These are phyloP conservation scores for Bombus affinis DNA, from an alignment of 1,140 invertebrate genomes.

Conservation along the genomic window DNA sequence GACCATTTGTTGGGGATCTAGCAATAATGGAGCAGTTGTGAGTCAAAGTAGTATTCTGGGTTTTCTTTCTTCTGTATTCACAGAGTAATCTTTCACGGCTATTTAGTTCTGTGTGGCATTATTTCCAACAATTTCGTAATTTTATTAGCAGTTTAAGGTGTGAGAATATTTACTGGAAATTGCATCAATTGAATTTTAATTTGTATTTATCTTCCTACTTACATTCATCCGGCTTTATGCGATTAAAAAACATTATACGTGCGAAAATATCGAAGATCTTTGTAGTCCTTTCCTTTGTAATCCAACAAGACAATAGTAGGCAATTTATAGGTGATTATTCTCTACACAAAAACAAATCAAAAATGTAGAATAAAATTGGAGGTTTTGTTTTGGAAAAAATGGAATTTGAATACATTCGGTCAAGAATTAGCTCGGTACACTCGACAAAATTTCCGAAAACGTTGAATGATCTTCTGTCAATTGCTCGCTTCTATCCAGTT, in stretches of 20 bases:
- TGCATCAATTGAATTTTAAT: neutral
- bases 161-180: neutral
- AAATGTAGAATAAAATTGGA: no score
- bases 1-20: constrained; percentile 58
- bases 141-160: neutral
- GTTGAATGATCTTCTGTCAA: no score
- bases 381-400: no score
- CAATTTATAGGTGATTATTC: no score
- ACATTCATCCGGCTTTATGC: neutral
- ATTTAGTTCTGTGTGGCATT: neutral
- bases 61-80: neutral
- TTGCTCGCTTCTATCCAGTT: no score
- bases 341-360: no score
- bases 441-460: no score
- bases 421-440: no score
- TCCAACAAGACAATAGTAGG: no score
- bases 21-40: constrained; percentile 54
- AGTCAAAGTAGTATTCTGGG: constrained; percentile 4
- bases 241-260: neutral
- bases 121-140: neutral
- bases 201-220: neutral
- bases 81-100: neutral
- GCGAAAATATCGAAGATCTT: neutral
- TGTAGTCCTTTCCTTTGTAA: no score
- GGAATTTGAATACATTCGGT: no score